Conservation (phyloP, 64 coral and sea anemone genomes). For the Actinia equina region DNA sequence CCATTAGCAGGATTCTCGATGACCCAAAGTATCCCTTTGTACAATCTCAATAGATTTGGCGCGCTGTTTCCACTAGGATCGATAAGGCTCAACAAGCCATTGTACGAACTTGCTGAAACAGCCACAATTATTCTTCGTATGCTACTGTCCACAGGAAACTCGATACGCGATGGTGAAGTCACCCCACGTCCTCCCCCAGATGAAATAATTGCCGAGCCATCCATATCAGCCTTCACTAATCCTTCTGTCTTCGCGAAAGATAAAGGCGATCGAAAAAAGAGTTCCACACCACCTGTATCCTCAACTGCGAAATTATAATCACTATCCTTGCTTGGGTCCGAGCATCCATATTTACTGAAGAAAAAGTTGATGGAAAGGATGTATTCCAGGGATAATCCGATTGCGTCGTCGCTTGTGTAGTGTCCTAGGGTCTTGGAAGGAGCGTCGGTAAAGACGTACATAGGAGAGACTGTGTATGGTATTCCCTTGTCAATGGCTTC, state of each 20-base stretch:
- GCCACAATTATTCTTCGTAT: neutral
- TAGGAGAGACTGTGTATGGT: slow-evolving; percentile 2
- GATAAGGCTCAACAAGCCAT: neutral
- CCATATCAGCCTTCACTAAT: neutral
- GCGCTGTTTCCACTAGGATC: slow-evolving; percentile 1
- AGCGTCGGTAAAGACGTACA: slow-evolving; percentile 26
- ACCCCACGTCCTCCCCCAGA: neutral
- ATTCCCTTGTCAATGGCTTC: slow-evolving; percentile 1
- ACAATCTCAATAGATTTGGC: neutral
- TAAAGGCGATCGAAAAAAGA: neutral
- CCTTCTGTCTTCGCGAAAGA: neutral
- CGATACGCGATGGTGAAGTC: neutral
- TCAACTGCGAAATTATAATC: neutral
- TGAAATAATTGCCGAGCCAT: neutral
- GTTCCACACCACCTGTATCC: slow-evolving; percentile 3
- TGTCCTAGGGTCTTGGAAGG: neutral
- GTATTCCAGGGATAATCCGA: neutral
- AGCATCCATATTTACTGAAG: slow-evolving; percentile 11
- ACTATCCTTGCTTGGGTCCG: neutral
- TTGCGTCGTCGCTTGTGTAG: neutral
- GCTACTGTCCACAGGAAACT: slow-evolving; percentile 12
- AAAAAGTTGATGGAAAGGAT: slow-evolving; percentile 12
- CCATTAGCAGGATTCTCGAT: slow-evolving; percentile 7
- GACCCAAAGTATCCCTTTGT: neutral
- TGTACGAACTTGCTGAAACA: neutral